Conservation (phyloP, 2,888 invertebrate genomes). For the Gandaritis pyraliata region DNA sequence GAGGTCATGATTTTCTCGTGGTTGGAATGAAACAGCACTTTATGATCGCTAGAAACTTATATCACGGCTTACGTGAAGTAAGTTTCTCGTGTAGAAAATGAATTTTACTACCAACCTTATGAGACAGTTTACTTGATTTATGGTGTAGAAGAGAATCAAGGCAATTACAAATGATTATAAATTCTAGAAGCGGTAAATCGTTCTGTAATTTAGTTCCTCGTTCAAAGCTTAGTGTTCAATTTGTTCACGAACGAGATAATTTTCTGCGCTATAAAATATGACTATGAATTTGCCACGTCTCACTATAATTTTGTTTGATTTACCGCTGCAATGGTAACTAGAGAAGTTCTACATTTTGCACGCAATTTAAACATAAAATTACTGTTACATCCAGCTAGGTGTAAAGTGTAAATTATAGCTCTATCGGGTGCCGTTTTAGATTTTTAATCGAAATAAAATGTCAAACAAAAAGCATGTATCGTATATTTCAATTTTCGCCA, state of each 20-base stretch:
- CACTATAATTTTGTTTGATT: slow-evolving; percentile 69
- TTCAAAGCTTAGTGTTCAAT: slow-evolving; percentile 47
- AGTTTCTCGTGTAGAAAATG: not conserved
- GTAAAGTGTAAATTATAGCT: slow-evolving; percentile 23
- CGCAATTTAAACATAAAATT: slow-evolving; percentile 64
- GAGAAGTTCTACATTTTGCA: slow-evolving; percentile 61
- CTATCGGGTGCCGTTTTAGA: slow-evolving; percentile 39
- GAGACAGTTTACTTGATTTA: slow-evolving; percentile 18
- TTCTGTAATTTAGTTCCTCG: slow-evolving; percentile 48
- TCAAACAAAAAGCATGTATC: slow-evolving; percentile 43
- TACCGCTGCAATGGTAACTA: slow-evolving; percentile 59
- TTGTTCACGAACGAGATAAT: slow-evolving; percentile 65
- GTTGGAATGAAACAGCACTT: not conserved
- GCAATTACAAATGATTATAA: slow-evolving; percentile 38
- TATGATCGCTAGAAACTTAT: slow-evolving; percentile 8
- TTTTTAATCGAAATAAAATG: slow-evolving; percentile 23
- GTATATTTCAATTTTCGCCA: slow-evolving; percentile 48
- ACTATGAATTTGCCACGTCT: slow-evolving; percentile 53
- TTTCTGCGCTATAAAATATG: slow-evolving; percentile 63
- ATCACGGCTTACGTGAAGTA: not conserved
- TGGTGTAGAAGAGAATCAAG: slow-evolving; percentile 23
- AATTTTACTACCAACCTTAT: not conserved
- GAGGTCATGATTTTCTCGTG: slow-evolving; percentile 7
- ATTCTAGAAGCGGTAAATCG: slow-evolving; percentile 44
- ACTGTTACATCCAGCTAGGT: slow-evolving; percentile 45